Evolutionary conservation across 2,888 invertebrate genomes (phyloP), one percentile per base, ranked within the genome.

Genomic region (Drosophila picticornis): DNA sequence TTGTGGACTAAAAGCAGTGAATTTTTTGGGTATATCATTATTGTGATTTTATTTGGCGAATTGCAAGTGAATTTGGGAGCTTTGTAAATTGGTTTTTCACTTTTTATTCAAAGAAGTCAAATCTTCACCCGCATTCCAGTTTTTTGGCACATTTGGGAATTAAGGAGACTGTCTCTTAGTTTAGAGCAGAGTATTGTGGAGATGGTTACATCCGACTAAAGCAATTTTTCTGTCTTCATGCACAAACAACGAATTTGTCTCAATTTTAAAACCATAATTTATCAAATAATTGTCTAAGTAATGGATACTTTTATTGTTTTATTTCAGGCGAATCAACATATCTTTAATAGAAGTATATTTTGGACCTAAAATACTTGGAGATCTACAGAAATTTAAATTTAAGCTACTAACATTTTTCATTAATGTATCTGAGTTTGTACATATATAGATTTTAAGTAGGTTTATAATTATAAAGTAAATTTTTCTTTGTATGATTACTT

Each of bases 301-400:
- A 58, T 53, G 34, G 29, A 53, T 36, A 27, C 27, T 16, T 36
- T 58, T 63, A 43, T 56, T 61, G n/a, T 72, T 80, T 67, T 38
- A 69, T 92, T 92, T 61, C 89, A 92, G 92, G 92, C 90, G 92
- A 92, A 92, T 92, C 92, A 75, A 92, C 92, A 85, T 92, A 92
- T 86, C 90, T 92, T 81, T 92, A 87, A 91, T 61, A 66, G 77
- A 77, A 68, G 64, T 73, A 72, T 84, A 75, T 82, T 76, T 80
- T 72, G 74, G 78, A 83, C 75, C 86, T 80, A 68, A 71, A 74
- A 72, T 68, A 81, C 70, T 81, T 83, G 84, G 85, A 80, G 80
- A 89, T 85, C 80, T 89, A 62, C 74, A 80, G 68, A 65, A 87
- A 72, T 69, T 77, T 80, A 77, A 82, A 63, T 72, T 65, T 71